Evolutionary conservation across 92 coral and sea anemone genomes (phyloP).

Genomic region (Palythoa heliodiscus): DNA sequence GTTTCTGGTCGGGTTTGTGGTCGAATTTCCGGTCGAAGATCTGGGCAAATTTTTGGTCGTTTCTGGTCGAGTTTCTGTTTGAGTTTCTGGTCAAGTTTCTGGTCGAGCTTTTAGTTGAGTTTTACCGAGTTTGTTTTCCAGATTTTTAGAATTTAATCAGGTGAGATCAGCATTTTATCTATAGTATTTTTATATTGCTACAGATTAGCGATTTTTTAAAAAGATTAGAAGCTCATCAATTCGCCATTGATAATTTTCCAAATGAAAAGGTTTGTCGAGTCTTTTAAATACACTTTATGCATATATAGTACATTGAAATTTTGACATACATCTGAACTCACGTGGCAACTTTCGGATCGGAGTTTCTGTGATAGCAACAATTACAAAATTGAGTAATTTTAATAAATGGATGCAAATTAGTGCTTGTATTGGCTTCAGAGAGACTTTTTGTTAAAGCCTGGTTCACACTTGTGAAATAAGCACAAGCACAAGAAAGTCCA

Average conservation of each 20-base stretch:
- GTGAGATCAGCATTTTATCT: not conserved
- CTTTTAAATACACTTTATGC: not conserved
- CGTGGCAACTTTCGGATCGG: not conserved
- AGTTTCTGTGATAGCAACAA: no score
- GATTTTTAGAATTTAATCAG: not conserved
- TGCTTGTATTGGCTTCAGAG: not conserved
- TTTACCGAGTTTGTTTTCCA: not conserved
- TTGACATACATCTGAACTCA: not conserved
- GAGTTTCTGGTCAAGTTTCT: no score
- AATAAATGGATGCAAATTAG: no score
- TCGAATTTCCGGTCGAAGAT: no score
- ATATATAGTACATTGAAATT: no score
- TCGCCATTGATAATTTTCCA: not conserved
- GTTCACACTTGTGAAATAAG: no score
- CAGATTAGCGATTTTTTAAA: not conserved
- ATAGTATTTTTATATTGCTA: not conserved
- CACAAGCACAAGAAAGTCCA: no score
- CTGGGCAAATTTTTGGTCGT: no score
- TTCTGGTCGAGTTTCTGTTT: no score
- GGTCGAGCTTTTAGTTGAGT: not conserved
- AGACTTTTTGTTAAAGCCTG: not conserved
- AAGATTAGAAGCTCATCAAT: not conserved
- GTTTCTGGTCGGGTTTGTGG: no score
- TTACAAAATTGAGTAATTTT: no score
- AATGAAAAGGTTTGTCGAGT: not conserved